A percentile compares a stretch with the other conserved stretches of the same genome.
Evolutionary conservation across 2,888 invertebrate genomes (phyloP).

Genomic region (Diaprepes abbreviatus): DNA sequence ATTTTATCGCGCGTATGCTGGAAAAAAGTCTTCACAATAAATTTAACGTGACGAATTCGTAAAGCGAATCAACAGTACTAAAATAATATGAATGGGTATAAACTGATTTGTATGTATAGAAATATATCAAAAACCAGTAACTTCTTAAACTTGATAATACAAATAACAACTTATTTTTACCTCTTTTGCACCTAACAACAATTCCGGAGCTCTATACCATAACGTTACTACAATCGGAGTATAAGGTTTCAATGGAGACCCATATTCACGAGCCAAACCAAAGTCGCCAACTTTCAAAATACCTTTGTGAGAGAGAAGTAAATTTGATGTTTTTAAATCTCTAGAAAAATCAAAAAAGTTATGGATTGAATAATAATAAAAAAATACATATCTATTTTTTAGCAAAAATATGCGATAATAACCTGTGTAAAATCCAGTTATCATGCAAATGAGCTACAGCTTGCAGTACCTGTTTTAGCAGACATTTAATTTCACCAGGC

Average conservation of each 20-base stretch:
- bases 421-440: constrained; percentile 97
- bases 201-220: constrained; percentile 98
- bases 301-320: constrained; percentile 93
- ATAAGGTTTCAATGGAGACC: constrained; percentile 95
- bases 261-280: constrained; percentile 97
- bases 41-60: too few species aligned
- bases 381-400: too few species aligned
- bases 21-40: too few species aligned
- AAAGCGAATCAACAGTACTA: too few species aligned
- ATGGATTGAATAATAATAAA: too few species aligned
- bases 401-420: too few species aligned
- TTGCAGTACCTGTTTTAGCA: constrained; percentile 84
- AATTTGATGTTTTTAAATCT: constrained; percentile 98
- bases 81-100: too few species aligned
- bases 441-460: constrained; percentile 98
- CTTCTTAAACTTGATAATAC: neutral
- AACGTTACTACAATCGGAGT: constrained; percentile 98
- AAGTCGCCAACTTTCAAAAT: constrained; percentile 81
- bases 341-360: too few species aligned
- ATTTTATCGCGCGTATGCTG: too few species aligned
- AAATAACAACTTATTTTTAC: too few species aligned
- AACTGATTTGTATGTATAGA: too few species aligned
- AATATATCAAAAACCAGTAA: too few species aligned
- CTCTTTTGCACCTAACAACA: constrained; percentile 78
- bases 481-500: constrained; percentile 89